Percentiles rank a stretch among this genome's conserved stretches.
These are phyloP conservation scores for Daboia siamensis DNA, from an alignment of 2,113 vertebrate genomes.

Conservation along the genomic window DNA sequence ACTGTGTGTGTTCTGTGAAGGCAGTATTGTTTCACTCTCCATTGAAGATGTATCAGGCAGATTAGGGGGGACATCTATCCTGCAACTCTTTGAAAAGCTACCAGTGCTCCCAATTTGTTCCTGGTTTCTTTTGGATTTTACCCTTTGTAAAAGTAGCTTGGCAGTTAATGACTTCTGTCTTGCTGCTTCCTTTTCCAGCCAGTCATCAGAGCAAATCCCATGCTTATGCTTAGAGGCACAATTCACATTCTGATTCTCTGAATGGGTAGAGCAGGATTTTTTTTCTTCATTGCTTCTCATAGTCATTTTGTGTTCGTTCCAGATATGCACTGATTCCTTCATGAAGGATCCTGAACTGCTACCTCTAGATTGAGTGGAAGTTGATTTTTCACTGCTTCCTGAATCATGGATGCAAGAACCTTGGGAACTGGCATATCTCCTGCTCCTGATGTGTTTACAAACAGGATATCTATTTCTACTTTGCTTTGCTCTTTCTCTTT, in stretches of 20 bases:
- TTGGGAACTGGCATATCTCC: slow-evolving; percentile 45
- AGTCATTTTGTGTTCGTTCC: slow-evolving; percentile 45
- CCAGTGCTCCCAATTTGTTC: slow-evolving; percentile 33
- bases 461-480: slow-evolving; percentile 40
- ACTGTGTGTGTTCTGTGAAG: slow-evolving; percentile 73
- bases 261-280: slow-evolving; percentile 36
- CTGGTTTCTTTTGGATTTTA: slow-evolving; percentile 64
- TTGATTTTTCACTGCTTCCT: slow-evolving; percentile 43
- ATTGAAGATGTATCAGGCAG: slow-evolving; percentile 37
- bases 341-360: slow-evolving; percentile 45
- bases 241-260: slow-evolving; percentile 12
- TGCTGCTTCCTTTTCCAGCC: slow-evolving; percentile 12
- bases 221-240: slow-evolving; percentile 30
- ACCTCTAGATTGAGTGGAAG: slow-evolving; percentile 34
- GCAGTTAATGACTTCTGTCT: slow-evolving; percentile 59
- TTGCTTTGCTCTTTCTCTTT: slow-evolving; percentile 66
- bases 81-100: slow-evolving; percentile 45
- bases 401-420: slow-evolving; percentile 42
- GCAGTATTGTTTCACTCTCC: slow-evolving; percentile 56
- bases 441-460: slow-evolving; percentile 31
- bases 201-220: slow-evolving; percentile 43
- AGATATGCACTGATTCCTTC: slow-evolving; percentile 45
- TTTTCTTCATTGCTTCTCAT: slow-evolving; percentile 25
- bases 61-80: slow-evolving; percentile 36
- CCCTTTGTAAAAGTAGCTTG: slow-evolving; percentile 67